Evolutionary conservation across 2,113 vertebrate genomes (phyloP).

Genomic region (Nerophis ophidion): DNA sequence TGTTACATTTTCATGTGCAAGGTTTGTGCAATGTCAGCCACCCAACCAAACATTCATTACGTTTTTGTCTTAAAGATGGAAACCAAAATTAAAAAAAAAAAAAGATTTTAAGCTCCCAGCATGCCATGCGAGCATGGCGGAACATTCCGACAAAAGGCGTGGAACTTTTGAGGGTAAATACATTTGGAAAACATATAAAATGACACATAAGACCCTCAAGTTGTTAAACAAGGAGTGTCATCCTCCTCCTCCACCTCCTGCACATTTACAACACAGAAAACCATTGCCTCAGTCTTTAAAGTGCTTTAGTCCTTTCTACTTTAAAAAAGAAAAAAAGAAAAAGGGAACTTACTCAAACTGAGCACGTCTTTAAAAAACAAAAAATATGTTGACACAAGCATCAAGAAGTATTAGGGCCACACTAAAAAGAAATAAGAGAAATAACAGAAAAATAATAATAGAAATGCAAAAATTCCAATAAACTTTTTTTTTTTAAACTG

Average conservation of each 20-base stretch:
- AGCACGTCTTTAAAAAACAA: neutral
- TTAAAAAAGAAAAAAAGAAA: neutral
- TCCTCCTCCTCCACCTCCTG: slow-evolving; percentile 23
- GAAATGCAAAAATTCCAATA: neutral
- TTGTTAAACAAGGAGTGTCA: slow-evolving; percentile 62
- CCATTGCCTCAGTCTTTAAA: slow-evolving; percentile 35
- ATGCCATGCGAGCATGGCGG: slow-evolving; percentile 27
- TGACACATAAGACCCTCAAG: slow-evolving; percentile 43
- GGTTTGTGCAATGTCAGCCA: slow-evolving; percentile 63
- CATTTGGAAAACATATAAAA: neutral
- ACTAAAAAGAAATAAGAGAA: neutral
- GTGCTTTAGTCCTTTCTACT: slow-evolving; percentile 9
- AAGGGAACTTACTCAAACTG: neutral
- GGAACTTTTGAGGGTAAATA: slow-evolving; percentile 15
- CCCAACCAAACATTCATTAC: slow-evolving; percentile 39
- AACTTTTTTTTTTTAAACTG: too few species aligned
- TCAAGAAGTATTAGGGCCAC: neutral
- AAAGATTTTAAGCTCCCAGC: slow-evolving; percentile 50
- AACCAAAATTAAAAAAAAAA: slow-evolving; percentile 45
- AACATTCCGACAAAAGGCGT: slow-evolving; percentile 58
- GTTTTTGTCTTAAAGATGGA: slow-evolving; percentile 55
- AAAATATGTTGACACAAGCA: neutral
- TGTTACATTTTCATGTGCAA: slow-evolving; percentile 66
- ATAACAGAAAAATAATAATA: neutral
- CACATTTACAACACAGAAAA: slow-evolving; percentile 1